Percentiles rank a stretch among this genome's conserved stretches.
These are phyloP conservation scores for Orthonyx spaldingii DNA, from an alignment of 2,113 vertebrate genomes.

Conservation along the genomic window DNA sequence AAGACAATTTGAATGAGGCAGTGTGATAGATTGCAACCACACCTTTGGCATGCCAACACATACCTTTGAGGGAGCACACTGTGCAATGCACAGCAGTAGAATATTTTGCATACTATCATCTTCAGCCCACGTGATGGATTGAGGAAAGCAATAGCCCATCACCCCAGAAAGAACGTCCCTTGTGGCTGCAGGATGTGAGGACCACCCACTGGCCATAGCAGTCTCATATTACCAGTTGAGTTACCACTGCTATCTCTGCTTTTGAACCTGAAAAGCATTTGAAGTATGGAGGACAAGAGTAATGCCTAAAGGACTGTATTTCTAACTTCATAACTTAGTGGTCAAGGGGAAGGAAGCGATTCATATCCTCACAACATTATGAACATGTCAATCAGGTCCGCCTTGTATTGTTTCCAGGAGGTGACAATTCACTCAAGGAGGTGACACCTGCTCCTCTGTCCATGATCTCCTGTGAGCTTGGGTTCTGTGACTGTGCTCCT, in stretches of 20 bases:
- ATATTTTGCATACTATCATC: not conserved
- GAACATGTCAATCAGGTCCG: not conserved
- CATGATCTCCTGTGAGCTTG: not conserved
- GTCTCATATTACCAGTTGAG: not conserved
- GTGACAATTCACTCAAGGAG: not conserved
- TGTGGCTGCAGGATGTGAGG: not conserved
- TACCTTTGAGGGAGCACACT: not conserved
- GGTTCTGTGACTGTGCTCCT: not conserved
- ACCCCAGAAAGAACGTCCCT: not conserved
- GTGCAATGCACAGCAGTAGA: not conserved
- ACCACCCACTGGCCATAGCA: not conserved
- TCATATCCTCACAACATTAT: not conserved
- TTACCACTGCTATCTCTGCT: not conserved
- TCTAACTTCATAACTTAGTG: not conserved
- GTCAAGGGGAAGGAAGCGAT: constrained; percentile 9
- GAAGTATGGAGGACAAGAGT: not conserved
- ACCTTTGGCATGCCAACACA: constrained; percentile 17
- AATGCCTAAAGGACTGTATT: not conserved
- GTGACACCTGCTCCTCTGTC: not conserved
- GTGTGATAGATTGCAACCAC: constrained; percentile 38
- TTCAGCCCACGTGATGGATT: not conserved
- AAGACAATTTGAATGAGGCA: constrained; percentile 24
- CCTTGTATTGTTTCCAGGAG: not conserved
- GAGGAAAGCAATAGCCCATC: not conserved
- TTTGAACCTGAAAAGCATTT: not conserved